Base-by-base conservation (phyloP, 1,140 invertebrate genomes). In the Drosophila punjabiensis region DNA sequence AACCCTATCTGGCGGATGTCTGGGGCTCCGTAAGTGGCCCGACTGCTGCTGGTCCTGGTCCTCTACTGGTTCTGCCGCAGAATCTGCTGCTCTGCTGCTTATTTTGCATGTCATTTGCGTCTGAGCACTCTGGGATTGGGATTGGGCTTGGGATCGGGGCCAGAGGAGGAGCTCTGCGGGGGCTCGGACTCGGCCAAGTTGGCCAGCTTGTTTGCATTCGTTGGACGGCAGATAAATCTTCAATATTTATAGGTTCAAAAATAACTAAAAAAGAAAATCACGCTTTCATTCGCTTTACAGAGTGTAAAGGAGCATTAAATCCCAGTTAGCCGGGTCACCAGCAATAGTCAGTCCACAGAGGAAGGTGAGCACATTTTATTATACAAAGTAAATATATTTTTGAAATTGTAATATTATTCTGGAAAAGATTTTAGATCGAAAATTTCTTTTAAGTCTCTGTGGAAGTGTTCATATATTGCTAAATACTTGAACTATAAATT, bases 101-200 rank as follows among this genome's bases (percentile, higher is more conserved):
- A 79, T 79, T 79, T 79, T 79, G 76, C 76, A 79, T 79, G 76
- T 79, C 76, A 79, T 79, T 79, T 79, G 76, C 66, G 76, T 62
- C 65, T 69, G 76, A 70, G 76, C 66, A 70, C 75, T 78, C 65
- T 48, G 58, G 55, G 55, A 39, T 53, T 30, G 48, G 47, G 47
- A 50, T 20, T 56, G 33, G 53, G 18, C 3, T 56, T 35, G 53
- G 35, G n/a, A 5, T 16, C 5, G 37, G 37, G 6, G 43, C 45
- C 55, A 35, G 32, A 35, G 32, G n/a, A 3, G 33, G 24, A 41
- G 43, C 41, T 52, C 63, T 24, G 37, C 45, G n/a, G 48, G 47
- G 43, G 35, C 24, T 52, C 35, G n/a, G 45, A 39, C 32, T 30
- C 45, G 39, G 43, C 53, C 39, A 55, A 70, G n/a, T 45, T 55